Percentiles rank a stretch among this genome's conserved stretches.
These are phyloP conservation scores for Aegypius monachus DNA, from an alignment of 2,113 vertebrate species.

Conservation along the genomic window DNA sequence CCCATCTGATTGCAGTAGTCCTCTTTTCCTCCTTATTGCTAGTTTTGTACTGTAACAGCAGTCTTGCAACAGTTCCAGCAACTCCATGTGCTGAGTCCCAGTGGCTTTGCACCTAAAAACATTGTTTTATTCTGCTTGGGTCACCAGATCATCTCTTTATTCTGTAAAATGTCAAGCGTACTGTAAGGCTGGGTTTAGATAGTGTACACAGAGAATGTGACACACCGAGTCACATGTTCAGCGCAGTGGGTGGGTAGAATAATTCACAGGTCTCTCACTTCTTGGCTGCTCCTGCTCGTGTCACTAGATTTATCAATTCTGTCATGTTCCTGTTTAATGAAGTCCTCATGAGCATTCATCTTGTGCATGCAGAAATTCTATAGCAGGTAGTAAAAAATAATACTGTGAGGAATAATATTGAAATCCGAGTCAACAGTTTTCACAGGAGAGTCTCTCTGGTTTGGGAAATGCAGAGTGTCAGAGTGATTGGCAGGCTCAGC, in stretches of 20 bases:
- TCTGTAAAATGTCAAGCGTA: not conserved
- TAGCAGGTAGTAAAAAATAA: not conserved
- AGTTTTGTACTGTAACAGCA: not conserved
- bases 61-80: not conserved
- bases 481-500: not conserved
- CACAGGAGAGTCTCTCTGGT: not conserved
- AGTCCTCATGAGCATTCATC: not conserved
- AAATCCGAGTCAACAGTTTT: not conserved
- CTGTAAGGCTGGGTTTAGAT: not conserved
- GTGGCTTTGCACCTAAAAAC: not conserved
- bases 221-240: accelerated
- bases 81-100: not conserved
- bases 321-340: not conserved
- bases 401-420: not conserved
- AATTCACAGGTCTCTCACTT: not conserved
- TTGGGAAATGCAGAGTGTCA: not conserved
- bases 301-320: not conserved
- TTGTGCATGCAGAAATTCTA: not conserved
- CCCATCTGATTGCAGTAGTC: not conserved
- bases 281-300: not conserved
- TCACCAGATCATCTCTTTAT: not conserved
- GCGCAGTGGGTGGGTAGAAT: not conserved
- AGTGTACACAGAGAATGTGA: not conserved
- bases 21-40: not conserved
- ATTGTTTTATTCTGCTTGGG: not conserved